Conservation (phyloP, 2,888 invertebrate genomes). For the Coecobrya sp. region DNA sequence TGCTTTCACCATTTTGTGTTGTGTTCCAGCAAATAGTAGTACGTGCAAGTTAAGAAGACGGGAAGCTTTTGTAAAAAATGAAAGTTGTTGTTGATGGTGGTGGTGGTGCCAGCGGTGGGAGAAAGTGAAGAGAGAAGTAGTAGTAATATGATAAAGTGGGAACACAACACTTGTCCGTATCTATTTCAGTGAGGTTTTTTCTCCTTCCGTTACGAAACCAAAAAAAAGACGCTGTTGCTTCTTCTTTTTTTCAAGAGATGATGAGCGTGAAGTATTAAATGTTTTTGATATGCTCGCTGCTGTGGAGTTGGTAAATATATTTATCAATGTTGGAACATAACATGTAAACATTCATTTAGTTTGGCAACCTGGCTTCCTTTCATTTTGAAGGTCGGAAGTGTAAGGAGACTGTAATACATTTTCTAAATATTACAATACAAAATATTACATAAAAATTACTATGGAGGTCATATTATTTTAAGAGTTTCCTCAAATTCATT, state of each 20-base stretch:
- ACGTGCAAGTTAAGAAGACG: constrained; percentile 42
- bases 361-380: too few relatives aligned
- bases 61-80: constrained; percentile 46
- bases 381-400: too few relatives aligned
- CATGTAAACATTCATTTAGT: too few relatives aligned
- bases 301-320: too few relatives aligned
- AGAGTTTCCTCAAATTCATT: too few relatives aligned
- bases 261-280: background rate
- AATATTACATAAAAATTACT: too few relatives aligned
- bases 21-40: background rate
- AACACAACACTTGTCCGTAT: constrained; percentile 76
- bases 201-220: background rate
- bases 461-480: too few relatives aligned
- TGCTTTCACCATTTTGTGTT: background rate
- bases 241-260: background rate
- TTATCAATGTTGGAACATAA: too few relatives aligned
- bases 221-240: constrained; percentile 47
- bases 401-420: too few relatives aligned
- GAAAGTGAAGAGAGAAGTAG: constrained; percentile 28
- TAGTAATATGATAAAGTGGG: constrained; percentile 75
- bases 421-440: too few relatives aligned
- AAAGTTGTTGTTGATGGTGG: constrained; percentile 26
- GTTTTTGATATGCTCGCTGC: too few relatives aligned
- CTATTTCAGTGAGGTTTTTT: constrained; percentile 54
- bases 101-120: background rate